Base-by-base conservation (phyloP, 2,113 vertebrate genomes). In the Chinchilla lanigera region DNA sequence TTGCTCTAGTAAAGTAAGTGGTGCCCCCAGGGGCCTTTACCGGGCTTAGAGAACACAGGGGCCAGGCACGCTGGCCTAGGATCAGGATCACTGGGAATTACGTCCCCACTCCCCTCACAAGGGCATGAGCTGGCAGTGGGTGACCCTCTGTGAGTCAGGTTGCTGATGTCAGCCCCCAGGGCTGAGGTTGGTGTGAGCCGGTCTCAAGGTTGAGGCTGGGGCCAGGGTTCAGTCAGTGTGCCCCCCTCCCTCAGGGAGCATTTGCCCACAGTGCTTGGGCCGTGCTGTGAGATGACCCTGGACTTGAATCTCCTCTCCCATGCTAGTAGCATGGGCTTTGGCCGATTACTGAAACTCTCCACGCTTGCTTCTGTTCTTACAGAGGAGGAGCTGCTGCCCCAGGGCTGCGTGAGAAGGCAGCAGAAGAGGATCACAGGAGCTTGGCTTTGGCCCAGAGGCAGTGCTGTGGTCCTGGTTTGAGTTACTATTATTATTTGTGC, bases 381-480 rank as follows among this genome's bases (percentile, higher is more conserved):
- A 11, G 3, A 41, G 3, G 33, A 4, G 50, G 41, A 4, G 9
- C 1, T 0, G 5, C 41, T 14, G 0, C 41, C 33, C 14, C 1
- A 10, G 44, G 22, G 14, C 33, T 2, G n/a, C 1, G 20, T 1
- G 28, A 30, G 35, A 16, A 24, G 5, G 24, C 10, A 14, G 20
- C 41, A 10, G 75, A 26, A 30, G 63, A 5, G 2, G 24, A 16
- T 12, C 7, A 0, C 17, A 0, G 28, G 5, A 0, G 7, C 77
- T 41, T 10, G 58, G 50, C 89, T 41, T 30, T 38, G 22, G 54
- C 54, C 41, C 71, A 4, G 12, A 3, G 17, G 20, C 2, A 0
- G 63, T 0, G 65, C 4, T 0, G 2, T 20, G 11, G 9, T 1
- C 13, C 0, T 0, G 60, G 38, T 12, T 1, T 8, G 24, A 56